Conservation (phyloP, 2,797 vertebrate species). For the Apodemus agrarius region DNA sequence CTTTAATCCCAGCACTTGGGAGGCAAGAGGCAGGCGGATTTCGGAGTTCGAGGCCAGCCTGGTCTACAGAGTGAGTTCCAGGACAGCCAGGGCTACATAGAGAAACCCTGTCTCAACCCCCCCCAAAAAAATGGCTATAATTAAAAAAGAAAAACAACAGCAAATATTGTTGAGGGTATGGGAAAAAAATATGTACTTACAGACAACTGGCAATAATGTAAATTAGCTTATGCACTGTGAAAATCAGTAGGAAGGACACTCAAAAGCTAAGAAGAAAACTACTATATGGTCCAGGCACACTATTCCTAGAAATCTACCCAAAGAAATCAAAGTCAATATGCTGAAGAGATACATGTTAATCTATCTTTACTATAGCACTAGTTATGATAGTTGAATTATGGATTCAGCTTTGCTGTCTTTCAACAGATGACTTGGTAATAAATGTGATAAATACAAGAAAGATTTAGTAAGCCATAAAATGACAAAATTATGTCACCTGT, state of each 20-base stretch:
- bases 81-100: too few relatives aligned
- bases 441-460: neutral
- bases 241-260: neutral
- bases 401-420: neutral
- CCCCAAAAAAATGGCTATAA: neutral
- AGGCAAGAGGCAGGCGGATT: too few relatives aligned
- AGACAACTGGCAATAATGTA: neutral
- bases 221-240: neutral
- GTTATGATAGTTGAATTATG: neutral
- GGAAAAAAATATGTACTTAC: neutral
- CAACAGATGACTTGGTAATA: neutral
- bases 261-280: neutral
- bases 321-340: neutral
- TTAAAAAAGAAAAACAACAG: neutral
- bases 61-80: too few relatives aligned
- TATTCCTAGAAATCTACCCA: neutral
- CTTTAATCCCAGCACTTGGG: too few relatives aligned
- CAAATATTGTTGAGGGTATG: neutral
- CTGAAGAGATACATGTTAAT: neutral
- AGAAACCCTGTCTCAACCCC: too few relatives aligned
- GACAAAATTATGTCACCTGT: neutral
- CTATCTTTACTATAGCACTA: neutral
- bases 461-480: neutral
- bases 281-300: neutral
- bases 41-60: too few relatives aligned